Base-by-base conservation (phyloP, 1,140 invertebrate species). In the Drosophila bocki region DNA sequence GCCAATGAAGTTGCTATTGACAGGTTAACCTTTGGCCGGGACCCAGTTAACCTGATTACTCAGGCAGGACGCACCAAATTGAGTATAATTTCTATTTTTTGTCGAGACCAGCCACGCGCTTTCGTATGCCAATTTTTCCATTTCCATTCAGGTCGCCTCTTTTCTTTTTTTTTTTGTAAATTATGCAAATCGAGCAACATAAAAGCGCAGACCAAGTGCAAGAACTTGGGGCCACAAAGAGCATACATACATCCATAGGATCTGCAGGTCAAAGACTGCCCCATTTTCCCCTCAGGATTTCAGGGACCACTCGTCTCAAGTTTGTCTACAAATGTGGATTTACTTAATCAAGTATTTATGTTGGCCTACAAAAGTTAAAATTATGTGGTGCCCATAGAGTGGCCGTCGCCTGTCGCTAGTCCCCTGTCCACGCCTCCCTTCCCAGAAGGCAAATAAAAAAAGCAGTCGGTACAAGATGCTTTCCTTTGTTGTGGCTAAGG, bases 291-390 rank as follows among this genome's bases (percentile, higher is more conserved):
- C 56, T 26, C n/a, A 12, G 22, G n/a, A 22, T 26, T 22, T 15
- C 26, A 11, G 67, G 26, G 17, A 32, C 57, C 56, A 69, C 50
- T 56, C 75, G 79, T 71, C 65, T 78, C 74, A 71, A 61, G 78
- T 80, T 75, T 81, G 78, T 81, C 80, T 82, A 78, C 79, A 78
- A 82, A 82, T 82, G 79, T 82, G 80, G 80, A 82, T 82, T 82
- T 82, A 82, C 79, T 82, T 82, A 82, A 82, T 82, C 79, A 82
- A 82, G 80, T 82, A 78, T 82, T 82, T 82, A 82, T 82, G 80
- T 78, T 82, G 80, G 80, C 79, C 80, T 82, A 82, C 80, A 82
- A 82, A 82, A 82, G 58, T 82, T 82, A 67, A 78, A 82, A 82
- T 82, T 82, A 82, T 82, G 75, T 82, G 79, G 57, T 80, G 61